Conservation (phyloP, 53 echinoderm and acorn worm species). For the Mesocentrotus franciscanus region DNA sequence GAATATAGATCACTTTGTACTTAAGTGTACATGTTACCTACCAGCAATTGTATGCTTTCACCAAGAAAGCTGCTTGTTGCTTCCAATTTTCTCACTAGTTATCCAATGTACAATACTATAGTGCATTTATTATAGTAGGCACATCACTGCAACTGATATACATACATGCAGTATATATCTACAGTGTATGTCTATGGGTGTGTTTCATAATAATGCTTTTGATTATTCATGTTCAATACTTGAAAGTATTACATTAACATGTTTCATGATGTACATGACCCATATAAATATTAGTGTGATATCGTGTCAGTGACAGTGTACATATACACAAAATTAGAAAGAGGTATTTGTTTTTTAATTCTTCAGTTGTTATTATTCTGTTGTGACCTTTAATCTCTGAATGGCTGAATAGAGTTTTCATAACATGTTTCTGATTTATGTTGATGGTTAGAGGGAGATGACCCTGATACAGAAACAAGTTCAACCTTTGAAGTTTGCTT, state of each 20-base stretch:
- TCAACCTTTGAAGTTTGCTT: background rate
- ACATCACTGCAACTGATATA: background rate
- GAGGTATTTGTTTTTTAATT: background rate
- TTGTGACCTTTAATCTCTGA: background rate
- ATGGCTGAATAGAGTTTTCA: too few species aligned
- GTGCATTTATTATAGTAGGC: background rate
- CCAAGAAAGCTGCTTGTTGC: background rate
- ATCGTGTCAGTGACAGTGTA: too few species aligned
- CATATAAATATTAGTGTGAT: background rate
- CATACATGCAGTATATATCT: background rate
- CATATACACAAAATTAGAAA: background rate
- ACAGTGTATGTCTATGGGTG: background rate
- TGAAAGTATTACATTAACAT: too few species aligned
- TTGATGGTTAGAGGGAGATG: background rate
- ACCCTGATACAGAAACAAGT: background rate
- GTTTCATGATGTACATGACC: too few species aligned
- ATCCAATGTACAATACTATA: background rate
- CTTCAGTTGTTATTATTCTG: background rate
- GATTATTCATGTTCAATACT: too few species aligned
- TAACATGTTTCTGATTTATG: background rate
- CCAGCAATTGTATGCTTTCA: background rate
- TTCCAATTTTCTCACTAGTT: background rate
- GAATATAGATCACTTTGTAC: background rate
- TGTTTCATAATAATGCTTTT: background rate
- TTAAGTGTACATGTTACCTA: background rate